These are phyloP conservation scores for Caradrina clavipalpis DNA, from an alignment of 2,888 invertebrate species.

Conservation along the genomic window DNA sequence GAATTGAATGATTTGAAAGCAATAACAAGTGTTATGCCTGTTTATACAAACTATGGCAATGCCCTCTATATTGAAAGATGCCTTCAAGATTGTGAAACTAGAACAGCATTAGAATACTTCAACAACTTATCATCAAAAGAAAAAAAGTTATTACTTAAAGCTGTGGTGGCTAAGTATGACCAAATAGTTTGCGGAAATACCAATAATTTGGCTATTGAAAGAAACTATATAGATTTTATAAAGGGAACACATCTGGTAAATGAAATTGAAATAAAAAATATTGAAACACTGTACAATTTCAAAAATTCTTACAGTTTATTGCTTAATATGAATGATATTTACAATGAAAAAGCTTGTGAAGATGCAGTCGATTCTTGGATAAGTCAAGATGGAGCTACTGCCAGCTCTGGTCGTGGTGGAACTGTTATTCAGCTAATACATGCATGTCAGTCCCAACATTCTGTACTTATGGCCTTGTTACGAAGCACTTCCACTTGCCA, in stretches of 20 bases:
- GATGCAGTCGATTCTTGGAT: conserved; percentile 71
- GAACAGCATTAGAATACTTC: conserved; percentile 81
- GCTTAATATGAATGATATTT: conserved; percentile 77
- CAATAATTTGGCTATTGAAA: conserved; percentile 75
- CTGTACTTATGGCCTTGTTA: conserved; percentile 74
- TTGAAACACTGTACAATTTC: conserved; percentile 84
- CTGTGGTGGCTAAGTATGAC: conserved; percentile 82
- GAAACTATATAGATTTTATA: conserved; percentile 87
- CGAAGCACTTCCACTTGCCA: conserved; percentile 79
- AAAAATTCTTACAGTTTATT: conserved; percentile 82
- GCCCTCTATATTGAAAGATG: conserved; percentile 83
- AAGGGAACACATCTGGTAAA: conserved; percentile 80
- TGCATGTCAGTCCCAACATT: conserved; percentile 70
- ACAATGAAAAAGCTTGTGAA: conserved; percentile 74
- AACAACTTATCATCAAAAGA: conserved; percentile 73
- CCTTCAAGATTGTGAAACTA: conserved; percentile 82
- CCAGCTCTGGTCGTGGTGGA: conserved; percentile 75
- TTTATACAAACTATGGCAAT: conserved; percentile 78
- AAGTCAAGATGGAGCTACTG: conserved; percentile 65
- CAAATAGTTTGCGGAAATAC: conserved; percentile 77
- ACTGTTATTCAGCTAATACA: conserved; percentile 75
- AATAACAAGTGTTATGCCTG: conserved; percentile 78
- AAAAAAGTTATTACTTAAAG: conserved; percentile 78
- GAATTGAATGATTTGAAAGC: conserved; percentile 82
- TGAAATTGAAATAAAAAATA: conserved; percentile 73